Conservation (phyloP, 2,888 invertebrate genomes). For the Cryptosula pallasiana region DNA sequence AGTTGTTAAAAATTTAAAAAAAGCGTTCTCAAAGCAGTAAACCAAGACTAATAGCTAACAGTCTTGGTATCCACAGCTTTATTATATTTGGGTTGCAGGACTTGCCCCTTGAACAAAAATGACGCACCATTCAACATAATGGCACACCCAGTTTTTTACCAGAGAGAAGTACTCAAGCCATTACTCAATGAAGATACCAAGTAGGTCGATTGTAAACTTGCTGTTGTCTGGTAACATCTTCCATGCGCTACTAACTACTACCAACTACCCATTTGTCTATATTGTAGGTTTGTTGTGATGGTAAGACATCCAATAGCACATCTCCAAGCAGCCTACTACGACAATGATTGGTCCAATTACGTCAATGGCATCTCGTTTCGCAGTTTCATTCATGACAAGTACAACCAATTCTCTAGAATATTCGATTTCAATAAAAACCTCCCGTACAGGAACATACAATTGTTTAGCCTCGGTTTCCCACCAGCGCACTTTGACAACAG, state of each 20-base stretch:
- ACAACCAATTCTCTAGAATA: not conserved
- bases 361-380: not conserved
- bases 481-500: not conserved
- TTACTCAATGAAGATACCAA: not conserved
- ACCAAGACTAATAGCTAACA: too few species aligned
- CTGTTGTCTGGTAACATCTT: too few species aligned
- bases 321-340: constrained; percentile 13
- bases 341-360: constrained; percentile 9
- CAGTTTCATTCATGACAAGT: not conserved
- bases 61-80: too few species aligned
- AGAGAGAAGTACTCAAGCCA: not conserved
- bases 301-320: not conserved
- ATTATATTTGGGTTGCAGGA: too few species aligned
- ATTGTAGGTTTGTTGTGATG: not conserved
- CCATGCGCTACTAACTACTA: too few species aligned
- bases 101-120: not conserved
- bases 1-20: too few species aligned
- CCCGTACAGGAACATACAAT: not conserved
- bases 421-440: not conserved
- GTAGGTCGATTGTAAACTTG: not conserved
- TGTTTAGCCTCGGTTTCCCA: constrained; percentile 5
- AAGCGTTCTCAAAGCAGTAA: too few species aligned
- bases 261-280: not conserved
- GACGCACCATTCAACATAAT: not conserved
- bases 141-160: not conserved